These are phyloP conservation scores for Augochlora pura DNA, from an alignment of 1,140 invertebrate species.

Conservation along the genomic window DNA sequence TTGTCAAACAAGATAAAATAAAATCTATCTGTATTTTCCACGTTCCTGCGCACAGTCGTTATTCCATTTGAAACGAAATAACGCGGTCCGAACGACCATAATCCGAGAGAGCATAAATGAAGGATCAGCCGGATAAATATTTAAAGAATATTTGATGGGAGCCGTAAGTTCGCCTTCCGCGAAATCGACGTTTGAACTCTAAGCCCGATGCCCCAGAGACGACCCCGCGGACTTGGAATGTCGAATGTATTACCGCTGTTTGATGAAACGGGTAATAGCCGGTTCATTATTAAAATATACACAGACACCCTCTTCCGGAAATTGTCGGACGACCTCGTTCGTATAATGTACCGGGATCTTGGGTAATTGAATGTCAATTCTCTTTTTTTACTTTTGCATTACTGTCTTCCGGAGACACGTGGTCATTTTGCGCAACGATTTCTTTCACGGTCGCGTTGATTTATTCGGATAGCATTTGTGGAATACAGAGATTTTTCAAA, in stretches of 20 bases:
- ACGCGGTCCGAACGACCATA: background rate
- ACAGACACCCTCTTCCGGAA: background rate
- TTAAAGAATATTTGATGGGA: background rate
- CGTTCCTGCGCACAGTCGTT: no score
- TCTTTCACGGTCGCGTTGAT: no score
- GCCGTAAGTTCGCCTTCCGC: background rate
- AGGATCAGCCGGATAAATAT: background rate
- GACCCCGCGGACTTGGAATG: background rate
- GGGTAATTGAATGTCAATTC: background rate
- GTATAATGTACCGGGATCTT: background rate
- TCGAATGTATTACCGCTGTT: background rate
- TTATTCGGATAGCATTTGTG: no score
- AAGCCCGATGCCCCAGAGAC: background rate
- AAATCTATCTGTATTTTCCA: no score
- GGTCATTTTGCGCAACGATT: no score
- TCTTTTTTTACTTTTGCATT: no score
- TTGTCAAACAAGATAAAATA: no score
- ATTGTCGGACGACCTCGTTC: background rate
- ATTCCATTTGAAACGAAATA: no score
- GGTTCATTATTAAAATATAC: constrained; percentile 1
- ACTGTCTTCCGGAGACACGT: no score
- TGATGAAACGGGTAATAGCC: background rate
- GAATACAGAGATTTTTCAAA: no score
- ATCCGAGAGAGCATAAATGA: background rate
- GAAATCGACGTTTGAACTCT: background rate